Conservation (phyloP, 2,888 invertebrate genomes). For the Drosophila macrospina region DNA sequence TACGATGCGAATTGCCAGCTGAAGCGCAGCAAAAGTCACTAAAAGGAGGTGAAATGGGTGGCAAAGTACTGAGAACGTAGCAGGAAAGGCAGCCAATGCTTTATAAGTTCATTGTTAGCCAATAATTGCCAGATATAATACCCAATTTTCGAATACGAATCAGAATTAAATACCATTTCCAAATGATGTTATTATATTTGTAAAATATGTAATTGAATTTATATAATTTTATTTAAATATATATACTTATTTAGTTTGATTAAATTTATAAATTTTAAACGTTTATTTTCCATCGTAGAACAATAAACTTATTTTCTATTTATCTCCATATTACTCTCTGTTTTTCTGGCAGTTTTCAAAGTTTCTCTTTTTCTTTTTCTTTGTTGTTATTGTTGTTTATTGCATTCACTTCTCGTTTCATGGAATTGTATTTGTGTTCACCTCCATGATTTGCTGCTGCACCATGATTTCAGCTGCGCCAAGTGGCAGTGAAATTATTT, state of each 20-base stretch:
- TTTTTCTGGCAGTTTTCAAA: background rate
- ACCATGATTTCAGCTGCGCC: conserved; percentile 11
- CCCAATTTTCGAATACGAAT: background rate
- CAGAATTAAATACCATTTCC: background rate
- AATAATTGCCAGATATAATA: conserved; percentile 4
- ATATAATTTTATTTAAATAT: conserved; percentile 1
- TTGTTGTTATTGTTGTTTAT: conserved; percentile 17
- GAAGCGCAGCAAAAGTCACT: conserved; percentile 10
- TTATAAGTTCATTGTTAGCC: conserved; percentile 26
- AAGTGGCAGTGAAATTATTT: conserved; percentile 34
- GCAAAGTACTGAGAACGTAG: background rate
- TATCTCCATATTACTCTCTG: background rate
- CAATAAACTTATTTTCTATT: background rate
- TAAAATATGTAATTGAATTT: background rate
- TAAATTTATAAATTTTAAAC: background rate
- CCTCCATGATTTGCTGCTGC: conserved; percentile 4
- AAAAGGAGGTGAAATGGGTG: background rate
- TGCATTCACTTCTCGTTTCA: conserved; percentile 14
- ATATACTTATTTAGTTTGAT: background rate
- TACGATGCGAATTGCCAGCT: conserved; percentile 23
- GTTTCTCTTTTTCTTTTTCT: background rate
- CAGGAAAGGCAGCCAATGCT: background rate
- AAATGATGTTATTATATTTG: too few species aligned
- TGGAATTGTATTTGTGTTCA: conserved; percentile 14
- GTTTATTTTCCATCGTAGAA: background rate